Percentiles rank a stretch among this genome's conserved stretches.
phyloP scores from a whole-genome alignment of 2,113 vertebrate species.

The Delphinus delphis region DNA sequence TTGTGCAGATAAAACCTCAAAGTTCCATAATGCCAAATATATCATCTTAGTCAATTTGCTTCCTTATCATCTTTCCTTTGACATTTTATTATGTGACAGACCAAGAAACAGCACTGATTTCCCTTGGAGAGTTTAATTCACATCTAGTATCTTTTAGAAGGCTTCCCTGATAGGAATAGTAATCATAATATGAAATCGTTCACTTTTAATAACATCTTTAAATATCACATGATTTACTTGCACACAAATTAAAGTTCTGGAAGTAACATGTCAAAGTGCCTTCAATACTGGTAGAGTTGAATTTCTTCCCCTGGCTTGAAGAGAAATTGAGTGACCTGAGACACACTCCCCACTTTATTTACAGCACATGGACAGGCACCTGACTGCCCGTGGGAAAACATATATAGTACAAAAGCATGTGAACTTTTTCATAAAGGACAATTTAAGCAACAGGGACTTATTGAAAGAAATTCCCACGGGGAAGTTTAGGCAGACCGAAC shows the following conservation, averaged over 20 bases:
- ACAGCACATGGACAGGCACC: neutral
- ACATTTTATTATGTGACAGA: conserved; percentile 49
- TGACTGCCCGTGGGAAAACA: neutral
- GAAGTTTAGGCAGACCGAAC: neutral
- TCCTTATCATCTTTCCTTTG: conserved; percentile 51
- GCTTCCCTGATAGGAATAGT: conserved; percentile 3
- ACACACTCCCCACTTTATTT: neutral
- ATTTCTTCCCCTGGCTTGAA: neutral
- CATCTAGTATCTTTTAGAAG: conserved; percentile 44
- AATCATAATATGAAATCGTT: conserved; percentile 23
- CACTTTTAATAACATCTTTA: conserved; percentile 24
- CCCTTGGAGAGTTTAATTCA: conserved; percentile 40
- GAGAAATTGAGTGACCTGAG: neutral
- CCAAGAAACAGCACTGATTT: conserved; percentile 32
- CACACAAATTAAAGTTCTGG: conserved; percentile 30
- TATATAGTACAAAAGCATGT: neutral
- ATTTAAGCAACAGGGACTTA: neutral
- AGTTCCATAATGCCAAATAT: conserved; percentile 38
- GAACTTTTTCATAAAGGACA: neutral
- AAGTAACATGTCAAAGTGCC: neutral
- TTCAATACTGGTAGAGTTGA: neutral
- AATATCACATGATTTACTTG: conserved; percentile 49
- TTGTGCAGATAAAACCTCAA: conserved; percentile 41
- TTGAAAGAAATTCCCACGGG: neutral
- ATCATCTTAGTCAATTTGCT: conserved; percentile 44